Conservation (phyloP, 2,797 vertebrate genomes). For the Vespertilio murinus region DNA sequence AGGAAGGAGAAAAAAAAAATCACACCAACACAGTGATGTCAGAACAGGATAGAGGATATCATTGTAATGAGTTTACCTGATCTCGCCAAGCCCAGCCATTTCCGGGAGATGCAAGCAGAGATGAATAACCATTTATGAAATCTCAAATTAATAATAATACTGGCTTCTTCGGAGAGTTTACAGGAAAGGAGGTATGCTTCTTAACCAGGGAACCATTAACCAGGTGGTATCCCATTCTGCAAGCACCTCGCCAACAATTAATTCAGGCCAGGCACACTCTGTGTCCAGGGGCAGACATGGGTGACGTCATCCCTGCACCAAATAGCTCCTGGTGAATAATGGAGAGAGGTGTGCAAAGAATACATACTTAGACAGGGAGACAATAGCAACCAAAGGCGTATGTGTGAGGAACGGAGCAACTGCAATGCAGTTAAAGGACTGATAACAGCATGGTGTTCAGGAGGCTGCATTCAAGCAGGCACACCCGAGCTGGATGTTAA, state of each 20-base stretch:
- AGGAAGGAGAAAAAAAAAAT: background rate
- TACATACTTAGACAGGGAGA: background rate
- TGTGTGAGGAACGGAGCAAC: fast-evolving
- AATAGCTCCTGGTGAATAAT: background rate
- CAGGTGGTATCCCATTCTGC: background rate
- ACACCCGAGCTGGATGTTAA: background rate
- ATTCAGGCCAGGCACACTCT: background rate
- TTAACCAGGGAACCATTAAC: background rate
- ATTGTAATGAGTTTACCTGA: constrained; percentile 1
- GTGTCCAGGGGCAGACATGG: background rate
- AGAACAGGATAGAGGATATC: background rate
- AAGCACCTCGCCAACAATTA: background rate
- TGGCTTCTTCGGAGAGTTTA: background rate
- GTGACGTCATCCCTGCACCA: background rate
- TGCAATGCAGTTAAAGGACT: background rate
- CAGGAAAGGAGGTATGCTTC: background rate
- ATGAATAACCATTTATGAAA: constrained; percentile 63
- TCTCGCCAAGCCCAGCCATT: constrained; percentile 43
- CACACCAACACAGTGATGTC: background rate
- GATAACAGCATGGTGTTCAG: background rate
- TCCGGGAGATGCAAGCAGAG: constrained; percentile 51
- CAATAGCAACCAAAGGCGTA: background rate
- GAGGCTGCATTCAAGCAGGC: background rate
- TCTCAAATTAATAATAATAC: constrained; percentile 53
- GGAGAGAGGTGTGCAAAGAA: background rate